Base-by-base conservation (phyloP, 2,888 invertebrate genomes). In the Lampropteryx suffumata region DNA sequence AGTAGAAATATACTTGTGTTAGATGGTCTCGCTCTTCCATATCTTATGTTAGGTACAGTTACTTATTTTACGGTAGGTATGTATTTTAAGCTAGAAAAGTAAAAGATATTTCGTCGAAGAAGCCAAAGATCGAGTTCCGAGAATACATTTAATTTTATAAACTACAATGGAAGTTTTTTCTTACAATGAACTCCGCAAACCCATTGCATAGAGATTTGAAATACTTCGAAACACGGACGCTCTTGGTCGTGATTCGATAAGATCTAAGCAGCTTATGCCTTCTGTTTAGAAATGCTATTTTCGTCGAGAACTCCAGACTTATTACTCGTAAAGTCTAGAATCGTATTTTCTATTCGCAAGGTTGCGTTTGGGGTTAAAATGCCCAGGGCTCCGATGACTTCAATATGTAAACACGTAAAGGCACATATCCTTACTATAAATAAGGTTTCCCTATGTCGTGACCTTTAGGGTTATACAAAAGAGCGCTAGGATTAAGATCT, bases 221-320 rank as follows among this genome's bases (percentile, higher is more conserved):
- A 59, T 57, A 55, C 58, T 55, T 41, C 36, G 58, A 44, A 61
- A 49, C 49, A 49, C 56, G 26, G 48, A 49, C 49, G 44, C 47
- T 40, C 40, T 17, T 33, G 50, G 44, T 62, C 62, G 60, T 62
- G 62, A 59, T 46, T 50, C 11, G 62, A 62, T 62, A 59, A 40
- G 32, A 61, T 62, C 62, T 57, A 43, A 54, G 49, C 46, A 54
- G 50, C 57, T 53, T 50, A 50, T 52, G 49, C 47, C 54, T 56
- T 55, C 50, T 50, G 55, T 54, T 55, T 49, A 56, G 59, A 48
- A 57, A 59, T 53, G 35, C 35, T 54, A 50, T 57, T 53, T 48
- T 48, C 30, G 32, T 52, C 21, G 41, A 12, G 50, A 27, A 41
- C 24, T 42, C 24, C 10, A 35, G 36, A 53, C 39, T 44, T 52